Evolutionary conservation across 1,140 invertebrate genomes (phyloP), one percentile per base, ranked within the genome.

Genomic region (Himalopsyche phryganea): DNA sequence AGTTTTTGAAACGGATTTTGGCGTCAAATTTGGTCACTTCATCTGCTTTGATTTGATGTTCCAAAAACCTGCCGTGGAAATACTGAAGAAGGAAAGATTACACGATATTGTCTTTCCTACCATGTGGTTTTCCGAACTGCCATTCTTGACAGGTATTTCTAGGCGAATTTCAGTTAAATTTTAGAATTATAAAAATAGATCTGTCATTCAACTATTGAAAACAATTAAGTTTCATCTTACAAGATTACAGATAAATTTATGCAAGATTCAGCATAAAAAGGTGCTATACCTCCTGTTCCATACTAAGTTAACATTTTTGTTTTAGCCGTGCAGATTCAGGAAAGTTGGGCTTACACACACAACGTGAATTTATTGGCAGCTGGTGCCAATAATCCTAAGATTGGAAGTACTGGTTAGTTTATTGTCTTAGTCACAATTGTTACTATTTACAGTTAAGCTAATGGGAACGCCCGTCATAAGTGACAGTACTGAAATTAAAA

Each of bases 31-130:
- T 68, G 91, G 90, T 0, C 78, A 84, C 6, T 83, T 91, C 48
- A 87, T 83, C 11, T 90, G 90, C 66, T 90, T 90, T 60, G 91
- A 94, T 69, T 81, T 93, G 7, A 50, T 92, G 1, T 92, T 86
- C 66, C 64, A 81, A 40, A 67, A 78, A 2, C 90, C 91, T 0
- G 69, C 82, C 0, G 57, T 85, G 0, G 63, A 74, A 11, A 65
- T 89, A 1, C 76, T 86, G 0, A 62, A 77, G 17, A 71, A 81
- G 19, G 54, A 73, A 6, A 74, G 80, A 1, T 65, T 92, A 3
- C 82, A 77, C 2, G 84, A 91, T 65, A 75, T 94, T 28, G 72
- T 89, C 0, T 91, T 84, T 66, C 73, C 86, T 0, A 85, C 85
- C 0, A 85, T 85, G 58, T 94, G 91, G 91, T 86, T 85, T 66